phyloP scores from a whole-genome alignment of 2,888 invertebrate genomes.

The Apodemia duryi region DNA sequence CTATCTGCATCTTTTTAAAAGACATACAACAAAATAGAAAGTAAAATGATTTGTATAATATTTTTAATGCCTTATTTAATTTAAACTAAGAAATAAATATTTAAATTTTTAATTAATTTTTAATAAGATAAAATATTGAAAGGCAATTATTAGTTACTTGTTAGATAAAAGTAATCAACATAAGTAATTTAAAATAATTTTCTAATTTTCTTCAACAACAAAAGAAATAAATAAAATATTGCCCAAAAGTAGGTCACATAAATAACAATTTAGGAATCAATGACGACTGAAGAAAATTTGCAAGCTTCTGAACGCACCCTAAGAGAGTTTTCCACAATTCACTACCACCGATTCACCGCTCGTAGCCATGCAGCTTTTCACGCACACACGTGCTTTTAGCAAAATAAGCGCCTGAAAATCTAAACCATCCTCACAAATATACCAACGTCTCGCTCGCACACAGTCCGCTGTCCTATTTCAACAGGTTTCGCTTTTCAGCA shows the following conservation, averaged over 20 bases:
- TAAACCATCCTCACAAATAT: constrained; percentile 40
- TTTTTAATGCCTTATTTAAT: too few relatives aligned
- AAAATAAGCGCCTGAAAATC: constrained; percentile 72
- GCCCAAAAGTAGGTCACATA: constrained; percentile 16
- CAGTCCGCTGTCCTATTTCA: constrained; percentile 71
- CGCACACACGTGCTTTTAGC: constrained; percentile 63
- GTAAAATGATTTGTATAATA: too few relatives aligned
- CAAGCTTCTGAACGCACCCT: constrained; percentile 65
- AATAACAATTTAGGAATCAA: constrained; percentile 24
- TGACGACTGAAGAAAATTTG: constrained; percentile 52
- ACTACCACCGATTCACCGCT: constrained; percentile 63
- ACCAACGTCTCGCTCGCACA: constrained; percentile 51
- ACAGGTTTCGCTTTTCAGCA: constrained; percentile 78
- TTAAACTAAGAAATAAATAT: not conserved
- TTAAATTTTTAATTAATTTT: not conserved
- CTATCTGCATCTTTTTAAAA: too few relatives aligned
- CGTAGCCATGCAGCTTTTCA: constrained; percentile 70
- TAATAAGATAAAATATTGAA: not conserved
- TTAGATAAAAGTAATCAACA: not conserved
- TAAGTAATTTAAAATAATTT: not conserved
- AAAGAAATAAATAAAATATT: constrained; percentile 19
- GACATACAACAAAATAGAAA: too few relatives aligned
- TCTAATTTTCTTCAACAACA: constrained; percentile 10
- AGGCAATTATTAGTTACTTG: not conserved
- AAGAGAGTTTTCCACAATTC: constrained; percentile 76